phyloP scores from a whole-genome alignment of 1,140 invertebrate genomes.

The Drosophila prosaltans region DNA sequence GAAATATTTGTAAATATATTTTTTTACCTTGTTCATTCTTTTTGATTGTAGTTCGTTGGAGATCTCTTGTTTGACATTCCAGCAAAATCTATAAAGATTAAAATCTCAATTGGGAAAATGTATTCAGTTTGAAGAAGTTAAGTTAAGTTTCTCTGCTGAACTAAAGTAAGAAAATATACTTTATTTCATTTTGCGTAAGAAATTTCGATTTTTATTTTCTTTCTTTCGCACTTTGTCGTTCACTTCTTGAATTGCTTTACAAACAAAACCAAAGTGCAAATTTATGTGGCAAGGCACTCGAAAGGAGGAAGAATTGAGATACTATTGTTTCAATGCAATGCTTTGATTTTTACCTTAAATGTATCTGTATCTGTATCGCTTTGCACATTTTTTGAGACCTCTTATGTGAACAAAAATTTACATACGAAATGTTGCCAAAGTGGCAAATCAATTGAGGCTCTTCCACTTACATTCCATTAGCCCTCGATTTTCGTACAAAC shows the following conservation, averaged over 20 bases:
- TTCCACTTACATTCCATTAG: slow-evolving; percentile 68
- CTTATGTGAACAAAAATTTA: slow-evolving; percentile 39
- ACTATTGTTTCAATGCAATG: slow-evolving; percentile 46
- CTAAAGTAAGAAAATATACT: neutral
- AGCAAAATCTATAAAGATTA: neutral
- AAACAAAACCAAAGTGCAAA: slow-evolving; percentile 72
- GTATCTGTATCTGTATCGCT: slow-evolving; percentile 42
- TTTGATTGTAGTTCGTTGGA: neutral
- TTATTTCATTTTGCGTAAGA: slow-evolving; percentile 9
- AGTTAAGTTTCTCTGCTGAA: neutral
- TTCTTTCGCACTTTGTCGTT: slow-evolving; percentile 32
- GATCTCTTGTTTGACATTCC: neutral
- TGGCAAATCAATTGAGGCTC: slow-evolving; percentile 58
- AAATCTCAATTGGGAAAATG: too few species aligned
- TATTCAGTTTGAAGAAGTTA: neutral
- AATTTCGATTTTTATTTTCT: slow-evolving; percentile 2
- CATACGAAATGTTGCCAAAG: slow-evolving; percentile 62
- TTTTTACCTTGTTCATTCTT: neutral
- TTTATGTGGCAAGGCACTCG: slow-evolving; percentile 67
- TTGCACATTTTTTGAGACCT: neutral
- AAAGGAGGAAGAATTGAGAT: slow-evolving; percentile 28
- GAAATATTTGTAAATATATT: neutral
- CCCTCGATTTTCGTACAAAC: slow-evolving; percentile 13
- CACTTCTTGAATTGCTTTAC: slow-evolving; percentile 45
- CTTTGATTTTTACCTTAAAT: slow-evolving; percentile 66